Evolutionary conservation across 2,113 vertebrate species (phyloP), one percentile per base, ranked within the genome.

Genomic region (Malurus melanocephalus): DNA sequence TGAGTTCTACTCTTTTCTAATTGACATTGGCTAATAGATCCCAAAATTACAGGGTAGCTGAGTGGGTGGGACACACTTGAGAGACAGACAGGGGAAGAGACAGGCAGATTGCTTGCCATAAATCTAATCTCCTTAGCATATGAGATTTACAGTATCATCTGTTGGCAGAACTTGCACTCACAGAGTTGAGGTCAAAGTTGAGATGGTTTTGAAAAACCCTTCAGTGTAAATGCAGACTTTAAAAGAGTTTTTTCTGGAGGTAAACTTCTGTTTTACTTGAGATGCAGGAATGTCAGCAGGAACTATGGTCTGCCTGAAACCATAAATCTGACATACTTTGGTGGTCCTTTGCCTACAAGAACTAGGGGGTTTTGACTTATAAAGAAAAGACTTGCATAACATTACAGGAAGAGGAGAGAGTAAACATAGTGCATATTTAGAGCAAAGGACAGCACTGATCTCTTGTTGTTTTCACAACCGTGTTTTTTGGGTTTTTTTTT

Each of bases 381-480:
- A 60, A 77, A 64, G 40, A 66, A 48, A 77, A 68, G 38, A 27
- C 42, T 80, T 80, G 35, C 26, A 68, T 43, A n/a, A 76, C 91
- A 64, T 40, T 65, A 48, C 61, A 78, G 82, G 69, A 95, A 93
- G 77, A 84, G 26, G 38, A 85, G 56, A 55, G 9, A 82, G n/a
- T 85, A 89, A 87, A 92, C 77, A 87, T 1, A 53, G 56, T 55
- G 21, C 28, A n/a, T 51, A 48, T 81, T 84, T 80, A 73, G 64
- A 93, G 78, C 59, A 90, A 88, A 85, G 38, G 64, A 93, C 80
- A 80, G 11, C 53, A 51, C 38, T n/a, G 33, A 84, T 53, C 32
- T 61, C 33, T 57, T 91, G 32, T 88, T 91, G 68, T 89, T 61
- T 75, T 88, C 62, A 65, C 86, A 92, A 87, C 76, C 38, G 38